Evolutionary conservation across 1,140 invertebrate genomes (phyloP), one percentile per base, ranked within the genome.

Genomic region (Macrosteles quadrilineatus): DNA sequence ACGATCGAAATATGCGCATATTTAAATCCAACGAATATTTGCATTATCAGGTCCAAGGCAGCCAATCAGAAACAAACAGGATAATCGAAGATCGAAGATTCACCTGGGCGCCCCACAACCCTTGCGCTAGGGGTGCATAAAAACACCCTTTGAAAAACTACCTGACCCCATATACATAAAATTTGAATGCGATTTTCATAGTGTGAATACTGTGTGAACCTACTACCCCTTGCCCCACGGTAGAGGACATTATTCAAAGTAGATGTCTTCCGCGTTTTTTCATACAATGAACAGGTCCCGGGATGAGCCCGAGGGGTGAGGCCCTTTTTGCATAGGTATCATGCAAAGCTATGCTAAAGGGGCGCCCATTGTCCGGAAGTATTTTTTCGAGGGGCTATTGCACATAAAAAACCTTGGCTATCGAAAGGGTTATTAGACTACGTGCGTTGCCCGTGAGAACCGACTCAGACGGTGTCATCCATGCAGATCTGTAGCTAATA

Each of bases 181-280:
- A 59, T 59, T 59, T 59, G 55, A 59, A 59, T 59, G 55, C 25
- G 27, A 59, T 59, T 59, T 59, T 59, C 55, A 59, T 59, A 59
- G 55, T 29, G 55, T 59, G 55, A 59, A 59, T 59, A 59, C n/a
- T 59, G 55, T 59, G 55, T 27, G 55, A 59, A 59, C 55, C 25
- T 29, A 59, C 14, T 14, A 59, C 25, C 55, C 55, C 55, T 59
- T 59, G 55, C 25, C 14, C 55, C 14, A 23, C 47, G 47, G 55
- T 29, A 14, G 25, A 14, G 27, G 23, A 59, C 55, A 59, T 59
- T 59, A 59, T 59, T 59, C 55, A 59, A 59, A 59, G 55, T 59
- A 59, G 55, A 59, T 59, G 55, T 59, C 55, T 59, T 59, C 55
- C 55, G 55, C 55, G 55, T 59, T 59, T 59, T 59, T 59, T 59